These are phyloP conservation scores for Eupristina koningsbergeri DNA, from an alignment of 1,140 invertebrate genomes.

Conservation along the genomic window DNA sequence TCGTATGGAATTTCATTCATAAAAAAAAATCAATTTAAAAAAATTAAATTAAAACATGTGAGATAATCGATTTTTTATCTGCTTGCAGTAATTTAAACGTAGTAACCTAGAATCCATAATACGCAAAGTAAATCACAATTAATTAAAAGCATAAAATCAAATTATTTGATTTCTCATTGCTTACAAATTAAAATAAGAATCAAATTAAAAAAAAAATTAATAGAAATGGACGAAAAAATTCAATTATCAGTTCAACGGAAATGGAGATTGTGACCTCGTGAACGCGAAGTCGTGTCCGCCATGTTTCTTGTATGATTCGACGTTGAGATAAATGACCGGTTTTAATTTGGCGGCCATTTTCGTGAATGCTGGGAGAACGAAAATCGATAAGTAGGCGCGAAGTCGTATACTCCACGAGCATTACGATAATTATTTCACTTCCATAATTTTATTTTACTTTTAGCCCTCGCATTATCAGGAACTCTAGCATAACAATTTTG, in stretches of 20 bases:
- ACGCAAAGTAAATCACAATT: too few relatives aligned
- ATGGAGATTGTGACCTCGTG: not conserved
- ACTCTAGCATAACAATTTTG: not conserved
- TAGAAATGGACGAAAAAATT: not conserved
- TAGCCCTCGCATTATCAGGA: not conserved
- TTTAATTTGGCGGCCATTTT: slow-evolving; percentile 21
- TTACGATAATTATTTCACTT: not conserved
- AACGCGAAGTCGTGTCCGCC: not conserved
- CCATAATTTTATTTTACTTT: too few relatives aligned
- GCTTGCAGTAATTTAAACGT: too few relatives aligned
- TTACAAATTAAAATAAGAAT: too few relatives aligned
- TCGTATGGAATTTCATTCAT: too few relatives aligned
- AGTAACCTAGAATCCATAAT: too few relatives aligned
- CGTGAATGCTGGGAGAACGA: not conserved
- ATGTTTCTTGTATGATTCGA: not conserved
- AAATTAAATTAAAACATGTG: too few relatives aligned
- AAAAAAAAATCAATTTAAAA: too few relatives aligned
- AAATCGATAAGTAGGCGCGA: not conserved
- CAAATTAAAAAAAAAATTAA: not conserved
- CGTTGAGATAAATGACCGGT: not conserved
- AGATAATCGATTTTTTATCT: too few relatives aligned
- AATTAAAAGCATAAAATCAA: too few relatives aligned
- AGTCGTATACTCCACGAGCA: not conserved
- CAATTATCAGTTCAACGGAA: not conserved
- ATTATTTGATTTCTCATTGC: too few relatives aligned